These are phyloP conservation scores for Arctocebus calabarensis DNA, from an alignment of 2,797 vertebrate species.

Conservation along the genomic window DNA sequence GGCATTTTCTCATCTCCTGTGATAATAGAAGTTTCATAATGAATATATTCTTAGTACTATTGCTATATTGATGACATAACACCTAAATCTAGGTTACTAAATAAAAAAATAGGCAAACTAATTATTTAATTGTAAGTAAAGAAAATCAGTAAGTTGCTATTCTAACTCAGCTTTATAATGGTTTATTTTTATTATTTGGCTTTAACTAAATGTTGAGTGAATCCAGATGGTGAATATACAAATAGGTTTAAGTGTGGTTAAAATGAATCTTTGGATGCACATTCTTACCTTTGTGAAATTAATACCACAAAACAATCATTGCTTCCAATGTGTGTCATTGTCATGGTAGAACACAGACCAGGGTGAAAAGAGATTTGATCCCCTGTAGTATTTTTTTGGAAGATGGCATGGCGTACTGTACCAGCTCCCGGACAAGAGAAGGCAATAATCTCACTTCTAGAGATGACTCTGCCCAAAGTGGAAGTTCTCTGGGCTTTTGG, in stretches of 20 bases:
- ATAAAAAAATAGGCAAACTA: neutral
- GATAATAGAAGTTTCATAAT: neutral
- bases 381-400: neutral
- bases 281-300: neutral
- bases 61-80: neutral
- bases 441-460: neutral
- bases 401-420: neutral
- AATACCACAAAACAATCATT: neutral
- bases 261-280: neutral
- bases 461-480: neutral
- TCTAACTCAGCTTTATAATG: slow-evolving; percentile 18
- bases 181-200: neutral
- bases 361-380: neutral
- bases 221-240: neutral
- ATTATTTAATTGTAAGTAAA: neutral
- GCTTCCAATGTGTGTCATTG: neutral
- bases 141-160: neutral
- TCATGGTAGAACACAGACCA: neutral
- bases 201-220: slow-evolving; percentile 7
- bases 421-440: neutral
- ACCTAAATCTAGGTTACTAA: neutral
- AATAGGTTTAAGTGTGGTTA: neutral
- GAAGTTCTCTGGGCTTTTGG: neutral
- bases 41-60: neutral
- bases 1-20: neutral